phyloP scores from a whole-genome alignment of 1,140 invertebrate genomes.

The Drosophila busckii region DNA sequence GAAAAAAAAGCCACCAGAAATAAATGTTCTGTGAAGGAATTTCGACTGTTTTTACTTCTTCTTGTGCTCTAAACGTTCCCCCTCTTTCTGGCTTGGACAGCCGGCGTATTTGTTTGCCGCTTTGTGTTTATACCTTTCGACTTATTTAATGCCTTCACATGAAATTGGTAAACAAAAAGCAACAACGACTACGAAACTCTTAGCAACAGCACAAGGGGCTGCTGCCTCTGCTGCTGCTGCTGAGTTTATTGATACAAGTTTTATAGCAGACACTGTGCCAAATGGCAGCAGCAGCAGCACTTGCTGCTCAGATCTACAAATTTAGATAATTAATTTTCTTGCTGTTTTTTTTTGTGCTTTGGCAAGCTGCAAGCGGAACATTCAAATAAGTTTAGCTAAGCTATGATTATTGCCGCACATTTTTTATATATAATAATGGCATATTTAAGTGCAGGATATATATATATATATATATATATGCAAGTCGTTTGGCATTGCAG shows the following conservation, averaged over 20 bases:
- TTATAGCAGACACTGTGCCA: slow-evolving; percentile 38
- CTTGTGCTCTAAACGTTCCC: slow-evolving; percentile 25
- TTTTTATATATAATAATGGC: too few relatives aligned
- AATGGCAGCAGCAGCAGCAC: slow-evolving; percentile 16
- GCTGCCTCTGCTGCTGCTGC: too few relatives aligned
- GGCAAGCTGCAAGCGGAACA: too few relatives aligned
- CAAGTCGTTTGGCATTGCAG: slow-evolving; percentile 19
- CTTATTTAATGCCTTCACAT: slow-evolving; percentile 70
- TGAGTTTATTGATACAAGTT: slow-evolving; percentile 69
- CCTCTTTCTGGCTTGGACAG: slow-evolving; percentile 27
- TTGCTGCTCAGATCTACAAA: too few relatives aligned
- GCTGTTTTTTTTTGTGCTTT: too few relatives aligned
- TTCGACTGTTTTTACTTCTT: slow-evolving; percentile 66
- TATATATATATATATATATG: too few relatives aligned
- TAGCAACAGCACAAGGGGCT: background rate
- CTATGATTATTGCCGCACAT: too few relatives aligned
- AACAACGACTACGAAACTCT: slow-evolving; percentile 17
- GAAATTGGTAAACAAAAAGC: slow-evolving; percentile 64
- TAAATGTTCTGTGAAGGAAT: slow-evolving; percentile 78
- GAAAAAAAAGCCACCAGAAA: slow-evolving; percentile 73
- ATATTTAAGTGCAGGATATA: too few relatives aligned
- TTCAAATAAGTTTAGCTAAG: too few relatives aligned
- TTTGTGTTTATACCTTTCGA: slow-evolving; percentile 71
- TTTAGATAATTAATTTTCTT: too few relatives aligned
- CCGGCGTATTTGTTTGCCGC: slow-evolving; percentile 62